Evolutionary conservation across 2,888 invertebrate species (phyloP), one percentile per base, ranked within the genome.

Genomic region (Drosophila melanocephala): DNA sequence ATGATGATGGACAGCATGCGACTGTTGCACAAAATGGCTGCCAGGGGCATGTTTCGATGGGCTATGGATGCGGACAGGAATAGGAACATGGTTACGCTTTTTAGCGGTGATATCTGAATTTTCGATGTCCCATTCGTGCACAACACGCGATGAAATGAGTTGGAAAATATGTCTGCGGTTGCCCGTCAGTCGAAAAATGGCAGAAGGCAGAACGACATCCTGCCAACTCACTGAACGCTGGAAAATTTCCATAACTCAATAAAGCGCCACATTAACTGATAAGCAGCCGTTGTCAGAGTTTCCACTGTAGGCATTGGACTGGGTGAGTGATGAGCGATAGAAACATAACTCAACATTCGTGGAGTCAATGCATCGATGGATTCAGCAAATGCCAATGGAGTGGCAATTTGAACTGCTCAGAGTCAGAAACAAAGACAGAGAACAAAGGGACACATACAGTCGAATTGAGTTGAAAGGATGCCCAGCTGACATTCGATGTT

Each of bases 161-260:
- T 87, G 92, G 92, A 93, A 92, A 92, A 92, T 92, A 87, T 91
- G 92, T 80, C 79, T 79, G 84, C 60, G 82, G 81, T 73, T 69
- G 26, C 51, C 66, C 42, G 47, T 9, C 65, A 50, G 58, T 33
- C 67, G 52, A 50, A 22, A 50, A 62, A 28, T 33, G 47, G n/a
- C 53, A 44, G 62, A 52, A 12, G 39, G 44, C 30, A 56, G 57
- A 26, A 35, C 37, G 44, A 61, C 56, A 75, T 56, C 30, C 56
- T 33, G 53, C 52, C 16, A 59, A 73, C 67, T 68, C 60, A 55
- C 47, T 72, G 60, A 72, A 70, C 59, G 37, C 22, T 30, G 47
- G 32, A 50, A 59, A 69, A 81, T 82, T 76, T 82, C 70, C 73
- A 83, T 81, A 84, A 75, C 83, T 83, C 76, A 84, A 84, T 83